Evolutionary conservation across 2,113 vertebrate species (phyloP), one percentile per base, ranked within the genome.

Genomic region (Sterrhoptilus dennistouni): DNA sequence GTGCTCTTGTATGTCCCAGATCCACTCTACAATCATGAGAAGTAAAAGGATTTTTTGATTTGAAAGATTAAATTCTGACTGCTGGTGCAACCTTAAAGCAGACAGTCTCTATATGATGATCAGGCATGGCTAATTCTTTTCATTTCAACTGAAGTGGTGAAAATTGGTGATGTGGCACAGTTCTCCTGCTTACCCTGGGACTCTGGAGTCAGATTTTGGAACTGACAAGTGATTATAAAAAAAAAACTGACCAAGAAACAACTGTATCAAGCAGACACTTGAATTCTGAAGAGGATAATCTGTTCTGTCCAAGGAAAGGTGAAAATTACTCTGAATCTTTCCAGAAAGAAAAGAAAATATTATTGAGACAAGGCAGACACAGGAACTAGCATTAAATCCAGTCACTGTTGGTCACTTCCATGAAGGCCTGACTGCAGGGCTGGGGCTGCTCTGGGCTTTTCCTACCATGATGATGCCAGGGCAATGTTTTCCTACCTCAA

Each of bases 391-490:
- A 75, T 28, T 14, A 60, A 50, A 42, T 27, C 27, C 5, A 20
- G 36, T 11, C 40, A 38, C 49, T 50, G 14, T 4, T 49, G 23
- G 40, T 56, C 44, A 40, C 20, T 44, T 82, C 63, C 49, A 63
- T 0, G 4, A 66, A 16, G 33, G 16, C 11, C 38, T 83, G 54
- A 56, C 56, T 49, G 24, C 12, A 45, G 50, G 44, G 45, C 45
- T 14, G 23, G 29, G 18, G 36, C 49, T 80, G 56, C 56, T 76
- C 50, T 66, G 80, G 61, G 28, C 31, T 76, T 90, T 59, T 76
- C 29, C 31, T 42, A 38, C 23, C 0, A 0, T 1, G 3, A 16
- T 7, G 12, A 6, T 21, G 29, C 66, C 44, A 65, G 36, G 8
- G 5, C 23, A 42, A 15, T 1, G 0, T n/a, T 45, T 33, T 78